A percentile compares a stretch with the other conserved stretches of the same genome.
phyloP scores from a whole-genome alignment of 2,888 invertebrate genomes.

The Aphodius granarius region DNA sequence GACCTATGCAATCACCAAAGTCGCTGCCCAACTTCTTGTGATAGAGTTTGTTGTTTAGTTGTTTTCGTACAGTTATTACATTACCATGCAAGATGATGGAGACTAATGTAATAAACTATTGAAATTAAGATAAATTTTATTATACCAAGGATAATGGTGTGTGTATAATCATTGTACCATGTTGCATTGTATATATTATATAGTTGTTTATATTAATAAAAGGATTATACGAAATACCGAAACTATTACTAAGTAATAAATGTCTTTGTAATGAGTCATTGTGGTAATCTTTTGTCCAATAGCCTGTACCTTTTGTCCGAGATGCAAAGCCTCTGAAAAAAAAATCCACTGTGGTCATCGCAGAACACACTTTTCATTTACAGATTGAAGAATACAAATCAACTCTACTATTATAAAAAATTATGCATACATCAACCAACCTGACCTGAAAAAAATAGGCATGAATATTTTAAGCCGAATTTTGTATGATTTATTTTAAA shows the following conservation, averaged over 20 bases:
- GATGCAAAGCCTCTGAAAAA: too few relatives aligned
- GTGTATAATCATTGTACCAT: slow-evolving; percentile 51
- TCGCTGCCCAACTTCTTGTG: slow-evolving; percentile 36
- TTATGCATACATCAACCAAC: too few relatives aligned
- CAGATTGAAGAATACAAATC: too few relatives aligned
- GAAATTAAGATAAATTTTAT: slow-evolving; percentile 41
- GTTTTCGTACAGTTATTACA: slow-evolving; percentile 1
- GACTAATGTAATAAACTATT: slow-evolving; percentile 36
- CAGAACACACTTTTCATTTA: too few relatives aligned
- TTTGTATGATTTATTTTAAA: too few relatives aligned
- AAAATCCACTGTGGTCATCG: too few relatives aligned
- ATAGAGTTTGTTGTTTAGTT: slow-evolving; percentile 45
- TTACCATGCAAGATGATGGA: slow-evolving; percentile 23
- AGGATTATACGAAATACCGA: slow-evolving; percentile 54
- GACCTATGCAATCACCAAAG: slow-evolving; percentile 12
- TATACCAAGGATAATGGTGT: slow-evolving; percentile 45
- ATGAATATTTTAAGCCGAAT: too few relatives aligned
- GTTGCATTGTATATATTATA: slow-evolving; percentile 56
- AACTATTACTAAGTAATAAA: slow-evolving; percentile 54
- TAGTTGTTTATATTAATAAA: slow-evolving; percentile 55
- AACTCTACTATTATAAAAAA: too few relatives aligned
- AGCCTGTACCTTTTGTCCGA: too few relatives aligned
- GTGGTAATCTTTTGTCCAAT: too few relatives aligned
- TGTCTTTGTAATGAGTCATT: slow-evolving; percentile 56
- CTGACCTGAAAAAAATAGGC: too few relatives aligned